Evolutionary conservation across 2,888 invertebrate species (phyloP).

Genomic region (Drosophila subquinaria): DNA sequence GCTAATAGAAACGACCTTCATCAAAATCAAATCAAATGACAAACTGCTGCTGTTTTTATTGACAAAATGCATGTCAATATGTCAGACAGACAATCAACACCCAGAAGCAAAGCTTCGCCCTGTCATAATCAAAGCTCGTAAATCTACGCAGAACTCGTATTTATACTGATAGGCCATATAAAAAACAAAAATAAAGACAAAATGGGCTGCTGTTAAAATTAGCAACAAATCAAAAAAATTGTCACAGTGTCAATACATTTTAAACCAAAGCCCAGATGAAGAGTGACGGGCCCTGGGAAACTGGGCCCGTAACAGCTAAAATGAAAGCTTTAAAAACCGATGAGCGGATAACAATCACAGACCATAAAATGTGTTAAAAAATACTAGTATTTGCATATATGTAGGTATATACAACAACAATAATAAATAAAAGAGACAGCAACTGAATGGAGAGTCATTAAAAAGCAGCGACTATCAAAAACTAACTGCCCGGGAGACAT

Average conservation of each 20-base stretch:
- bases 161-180: constrained; percentile 17
- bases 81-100: constrained; percentile 64
- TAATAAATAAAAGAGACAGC: constrained; percentile 31
- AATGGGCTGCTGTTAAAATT: constrained; percentile 56
- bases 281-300: constrained; percentile 23
- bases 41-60: constrained; percentile 63
- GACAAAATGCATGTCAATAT: constrained; percentile 78
- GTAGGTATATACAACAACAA: constrained; percentile 1
- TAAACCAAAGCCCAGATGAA: constrained; percentile 24
- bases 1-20: constrained; percentile 73
- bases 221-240: constrained; percentile 64
- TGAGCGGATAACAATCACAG: constrained; percentile 62
- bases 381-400: constrained; percentile 52
- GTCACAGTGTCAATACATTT: constrained; percentile 20
- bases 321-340: constrained; percentile 42
- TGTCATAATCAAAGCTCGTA: constrained; percentile 49
- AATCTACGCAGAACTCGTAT: constrained; percentile 26
- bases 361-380: constrained; percentile 63
- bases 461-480: constrained; percentile 73
- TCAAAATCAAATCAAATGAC: constrained; percentile 70
- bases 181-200: constrained; percentile 15
- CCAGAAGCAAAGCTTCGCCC: constrained; percentile 20
- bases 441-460: constrained; percentile 60
- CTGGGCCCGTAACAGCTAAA: background rate
- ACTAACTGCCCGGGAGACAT: constrained; percentile 66